A percentile compares a stretch with the other conserved stretches of the same genome.
phyloP scores from a whole-genome alignment of 2,113 vertebrate genomes.

The Bostrychus sinensis region DNA sequence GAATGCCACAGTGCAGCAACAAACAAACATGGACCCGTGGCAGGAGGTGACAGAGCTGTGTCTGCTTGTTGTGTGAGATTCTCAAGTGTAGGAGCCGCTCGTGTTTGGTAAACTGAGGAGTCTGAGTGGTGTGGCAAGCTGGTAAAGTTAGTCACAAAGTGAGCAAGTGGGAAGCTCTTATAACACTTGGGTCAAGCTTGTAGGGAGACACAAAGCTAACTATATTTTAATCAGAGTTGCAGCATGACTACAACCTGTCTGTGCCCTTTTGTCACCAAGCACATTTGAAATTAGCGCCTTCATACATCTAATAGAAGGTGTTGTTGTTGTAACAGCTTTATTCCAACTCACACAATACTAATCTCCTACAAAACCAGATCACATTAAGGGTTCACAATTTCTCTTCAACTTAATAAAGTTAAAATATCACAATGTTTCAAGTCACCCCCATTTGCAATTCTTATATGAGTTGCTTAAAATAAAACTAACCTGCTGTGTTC shows the following conservation, averaged over 20 bases:
- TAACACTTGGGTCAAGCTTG: slow-evolving; percentile 43
- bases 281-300: too few species aligned
- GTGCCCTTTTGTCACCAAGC: neutral
- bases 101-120: slow-evolving; percentile 63
- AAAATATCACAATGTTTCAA: neutral
- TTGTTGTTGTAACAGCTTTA: too few species aligned
- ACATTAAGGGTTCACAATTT: neutral
- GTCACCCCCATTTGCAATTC: neutral
- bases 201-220: slow-evolving; percentile 16
- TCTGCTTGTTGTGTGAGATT: slow-evolving; percentile 46
- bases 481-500: neutral
- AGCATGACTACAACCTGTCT: neutral
- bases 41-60: slow-evolving; percentile 58
- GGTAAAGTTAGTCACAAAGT: slow-evolving; percentile 53
- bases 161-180: slow-evolving; percentile 49
- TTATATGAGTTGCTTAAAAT: neutral
- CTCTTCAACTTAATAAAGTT: neutral
- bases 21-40: slow-evolving; percentile 69
- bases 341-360: too few species aligned
- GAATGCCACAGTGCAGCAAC: slow-evolving; percentile 64
- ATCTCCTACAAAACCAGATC: too few species aligned
- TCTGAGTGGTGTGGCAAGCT: slow-evolving; percentile 25
- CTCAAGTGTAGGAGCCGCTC: slow-evolving; percentile 37
- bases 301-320: too few species aligned
- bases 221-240: neutral